Evolutionary conservation across 2,113 vertebrate species (phyloP), one percentile per base, ranked within the genome.

Genomic region (Eulemur rufifrons): DNA sequence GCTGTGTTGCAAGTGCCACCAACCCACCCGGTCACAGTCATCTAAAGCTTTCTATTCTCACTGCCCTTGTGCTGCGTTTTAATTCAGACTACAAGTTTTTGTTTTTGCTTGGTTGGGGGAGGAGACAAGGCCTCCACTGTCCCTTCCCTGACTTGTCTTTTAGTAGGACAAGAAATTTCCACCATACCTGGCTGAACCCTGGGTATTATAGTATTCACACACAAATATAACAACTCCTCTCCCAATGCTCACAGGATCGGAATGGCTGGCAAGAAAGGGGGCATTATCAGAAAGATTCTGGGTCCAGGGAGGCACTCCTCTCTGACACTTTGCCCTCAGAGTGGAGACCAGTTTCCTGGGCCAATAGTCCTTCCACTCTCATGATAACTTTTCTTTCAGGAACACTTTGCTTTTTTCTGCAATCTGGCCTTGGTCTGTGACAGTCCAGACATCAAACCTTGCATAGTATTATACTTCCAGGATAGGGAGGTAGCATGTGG

Each of bases 51-150:
- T 3, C 13, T 3, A 0, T 20, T 25, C 3, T 47, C 23, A 5
- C 8, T 66, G 12, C 0, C 11, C 23, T 68, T 63, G 23, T 3
- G 34, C 21, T 73, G 1, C 42, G 15, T 37, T 42, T 89, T 42
- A 23, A 3, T 54, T 56, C 27, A 52, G 29, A 54, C 47, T 14
- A 12, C 21, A 66, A 21, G 12, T 50, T 50, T 50, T 12, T 14
- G 45, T 50, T 20, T 23, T 20, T 23, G 56, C 25, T 59, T 23
- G 23, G 18, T 0, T 45, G 0, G 2, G 4, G 3, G 0, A 4
- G 15, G 17, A 15, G 39, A 25, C 21, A 25, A 34, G 3, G 1
- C 8, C 54, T 1, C n/a, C 6, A 52, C 25, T 42, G 13, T 1
- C 20, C 34, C 6, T 68, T 71, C 23, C 45, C 23, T 23, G 6